Evolutionary conservation across 2,113 vertebrate species (phyloP).

Genomic region (Poeciliopsis retropinna): DNA sequence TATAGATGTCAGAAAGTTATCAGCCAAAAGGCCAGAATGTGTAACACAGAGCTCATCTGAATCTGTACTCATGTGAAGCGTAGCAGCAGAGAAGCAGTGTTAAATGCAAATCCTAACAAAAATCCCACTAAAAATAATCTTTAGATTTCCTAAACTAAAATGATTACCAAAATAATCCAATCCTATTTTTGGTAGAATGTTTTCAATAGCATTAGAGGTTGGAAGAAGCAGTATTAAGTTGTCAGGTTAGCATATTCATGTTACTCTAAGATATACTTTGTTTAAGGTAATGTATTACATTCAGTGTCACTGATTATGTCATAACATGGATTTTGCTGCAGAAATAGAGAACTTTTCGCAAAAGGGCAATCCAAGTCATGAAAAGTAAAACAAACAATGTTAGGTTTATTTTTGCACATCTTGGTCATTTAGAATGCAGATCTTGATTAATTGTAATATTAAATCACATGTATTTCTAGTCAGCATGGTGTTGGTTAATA

Average conservation of each 20-base stretch:
- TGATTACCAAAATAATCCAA: too few relatives aligned
- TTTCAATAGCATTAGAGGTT: too few relatives aligned
- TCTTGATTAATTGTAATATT: background rate
- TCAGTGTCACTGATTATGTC: background rate
- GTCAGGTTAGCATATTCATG: background rate
- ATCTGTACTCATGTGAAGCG: background rate
- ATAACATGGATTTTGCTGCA: too few relatives aligned
- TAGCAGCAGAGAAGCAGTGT: too few relatives aligned
- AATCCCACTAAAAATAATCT: background rate
- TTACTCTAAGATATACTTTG: background rate
- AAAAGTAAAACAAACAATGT: background rate
- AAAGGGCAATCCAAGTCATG: too few relatives aligned
- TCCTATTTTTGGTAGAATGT: too few relatives aligned
- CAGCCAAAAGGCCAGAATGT: background rate
- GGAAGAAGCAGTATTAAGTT: background rate
- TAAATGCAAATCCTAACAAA: too few relatives aligned
- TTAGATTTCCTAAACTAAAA: background rate
- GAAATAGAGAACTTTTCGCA: too few relatives aligned
- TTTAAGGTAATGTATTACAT: background rate
- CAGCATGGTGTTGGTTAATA: background rate
- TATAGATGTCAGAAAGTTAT: conserved; percentile 13
- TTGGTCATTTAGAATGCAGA: background rate
- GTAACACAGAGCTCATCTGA: background rate
- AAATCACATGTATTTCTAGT: background rate
- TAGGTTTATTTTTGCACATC: background rate